Base-by-base conservation (phyloP, 1,140 invertebrate genomes). In the Danaus plexippus region DNA sequence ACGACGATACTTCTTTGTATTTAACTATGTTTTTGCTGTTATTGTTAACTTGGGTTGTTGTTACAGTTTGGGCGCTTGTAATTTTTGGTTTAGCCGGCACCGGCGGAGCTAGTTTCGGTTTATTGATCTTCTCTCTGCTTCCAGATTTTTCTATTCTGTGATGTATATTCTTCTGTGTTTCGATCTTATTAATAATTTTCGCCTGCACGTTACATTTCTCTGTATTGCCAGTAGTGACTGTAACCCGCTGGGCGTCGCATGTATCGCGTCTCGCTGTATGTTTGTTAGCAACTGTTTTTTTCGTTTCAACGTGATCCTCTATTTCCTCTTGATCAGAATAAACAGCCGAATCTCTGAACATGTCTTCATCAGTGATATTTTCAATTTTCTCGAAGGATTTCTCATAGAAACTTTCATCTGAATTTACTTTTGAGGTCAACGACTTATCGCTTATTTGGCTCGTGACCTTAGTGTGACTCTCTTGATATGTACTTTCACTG, bases 331-430 rank as follows among this genome's bases (percentile, higher is more conserved):
- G 87, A 64, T 95, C 94, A 52, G 94, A 95, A 68, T 95, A 95
- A 72, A 95, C 93, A 66, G 94, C 94, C 68, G 93, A 94, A 75
- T 95, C 94, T 67, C 94, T 88, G 70, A 94, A 94, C 1, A 90
- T 89, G 58, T 93, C 92, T 54, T 92, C 91, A 68, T 90, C 90
- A 72, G 71, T 80, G 3, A 88, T 57, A 46, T 87, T 75, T 73
- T 94, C 93, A 13, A 94, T 93, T 8, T 90, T 92, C 70, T 94
- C 93, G 75, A 94, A 94, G 0, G 91, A 92, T 59, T 90, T 89
- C 73, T 94, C 93, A 72, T 94, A 94, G 66, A 90, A 94, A 67
- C 92, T 92, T 57, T 94, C 92, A 59, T 87, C 87, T 13, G 82
- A 78, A 56, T 72, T 77, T 1, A 57, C 57, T 54, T 77, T 67